A percentile compares a stretch with the other conserved stretches of the same genome.
phyloP scores from a whole-genome alignment of 2,113 vertebrate genomes.

The Campylorhamphus procurvoides region DNA sequence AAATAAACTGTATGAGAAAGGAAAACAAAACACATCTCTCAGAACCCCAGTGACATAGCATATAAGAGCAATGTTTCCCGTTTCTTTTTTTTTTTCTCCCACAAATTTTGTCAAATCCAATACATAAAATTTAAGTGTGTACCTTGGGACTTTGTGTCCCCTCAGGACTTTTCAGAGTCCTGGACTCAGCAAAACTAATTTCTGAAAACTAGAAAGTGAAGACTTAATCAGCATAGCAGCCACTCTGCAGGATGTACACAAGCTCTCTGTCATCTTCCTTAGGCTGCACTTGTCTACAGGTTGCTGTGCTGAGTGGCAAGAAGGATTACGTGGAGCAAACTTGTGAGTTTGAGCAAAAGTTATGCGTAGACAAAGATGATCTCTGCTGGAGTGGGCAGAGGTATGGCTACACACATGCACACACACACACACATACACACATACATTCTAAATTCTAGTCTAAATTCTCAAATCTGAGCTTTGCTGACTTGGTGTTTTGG shows the following conservation, averaged over 20 bases:
- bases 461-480: not conserved
- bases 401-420: not conserved
- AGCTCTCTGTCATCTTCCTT: not conserved
- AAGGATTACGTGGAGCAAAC: not conserved
- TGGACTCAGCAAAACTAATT: not conserved
- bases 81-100: too few relatives aligned
- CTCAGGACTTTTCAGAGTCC: not conserved
- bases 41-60: not conserved
- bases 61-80: not conserved
- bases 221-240: not conserved
- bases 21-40: not conserved
- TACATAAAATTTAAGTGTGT: not conserved
- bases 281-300: not conserved
- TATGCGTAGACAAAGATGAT: not conserved
- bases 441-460: not conserved
- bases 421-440: rapidly evolving
- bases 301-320: not conserved
- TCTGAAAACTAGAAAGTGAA: not conserved
- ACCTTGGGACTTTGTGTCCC: not conserved
- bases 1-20: not conserved
- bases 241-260: not conserved
- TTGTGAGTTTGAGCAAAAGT: not conserved
- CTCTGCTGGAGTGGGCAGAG: not conserved
- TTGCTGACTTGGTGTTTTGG: not conserved
- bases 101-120: not conserved